Evolutionary conservation across 2,888 invertebrate species (phyloP), one percentile per base, ranked within the genome.

Genomic region (Caenorhabditis sulstoni): DNA sequence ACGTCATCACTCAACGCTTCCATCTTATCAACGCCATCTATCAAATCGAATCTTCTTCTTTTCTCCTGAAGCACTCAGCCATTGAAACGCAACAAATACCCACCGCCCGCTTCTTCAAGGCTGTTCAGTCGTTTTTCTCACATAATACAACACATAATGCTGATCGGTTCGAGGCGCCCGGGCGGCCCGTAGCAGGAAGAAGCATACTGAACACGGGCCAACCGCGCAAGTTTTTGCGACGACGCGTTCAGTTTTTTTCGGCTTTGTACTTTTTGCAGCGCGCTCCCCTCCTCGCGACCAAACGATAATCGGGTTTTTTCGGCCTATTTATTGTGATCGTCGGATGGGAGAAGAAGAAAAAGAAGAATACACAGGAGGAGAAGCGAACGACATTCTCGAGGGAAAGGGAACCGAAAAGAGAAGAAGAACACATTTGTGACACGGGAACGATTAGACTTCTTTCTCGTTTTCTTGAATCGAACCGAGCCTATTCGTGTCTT

Each of bases 231-330:
- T 57, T 57, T 57, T 57, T 57, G 57, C 44, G 58, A 44, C 18
- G 55, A 5, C 22, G 57, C 57, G 57, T 59, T 59, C 59, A 45
- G 59, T 47, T 65, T 65, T 65, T 65, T 41, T 65, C 44, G 4
- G 29, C 50, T 65, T 53, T 65, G 53, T 65, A 45, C 53, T 53
- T 65, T 53, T 65, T 29, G 44, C 64, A 14, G 52, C 23, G 41
- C n/a, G 14, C 35, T 16, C 20, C 29, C 29, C 29, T 7, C 29
- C 29, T 29, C 29, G 29, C 29, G 29, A 3, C 29, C 29, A 29
- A 29, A 23, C 16, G 53, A 52, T 52, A 65, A 65, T 65, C 64
- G 64, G 64, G 64, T 66, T 66, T 66, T 66, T 55, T 45, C 47
- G 66, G 44, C 47, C 55, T 44, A 47, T 53, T 64, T 53, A 41